phyloP scores from a whole-genome alignment of 92 coral and sea anemone species.

The Phymanthus crucifer region DNA sequence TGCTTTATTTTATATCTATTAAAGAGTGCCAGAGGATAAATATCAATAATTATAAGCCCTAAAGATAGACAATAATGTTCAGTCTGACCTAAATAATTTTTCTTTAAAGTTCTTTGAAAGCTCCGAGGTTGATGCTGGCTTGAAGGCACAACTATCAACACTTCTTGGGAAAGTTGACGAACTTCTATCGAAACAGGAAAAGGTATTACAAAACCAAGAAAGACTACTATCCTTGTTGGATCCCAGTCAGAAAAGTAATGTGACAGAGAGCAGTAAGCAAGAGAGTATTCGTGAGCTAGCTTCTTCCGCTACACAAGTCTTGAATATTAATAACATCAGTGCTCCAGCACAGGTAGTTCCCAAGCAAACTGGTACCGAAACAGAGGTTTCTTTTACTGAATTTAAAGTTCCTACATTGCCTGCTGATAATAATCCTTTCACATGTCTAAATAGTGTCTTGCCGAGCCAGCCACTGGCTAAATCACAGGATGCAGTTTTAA shows the following conservation, averaged over 20 bases:
- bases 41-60: neutral
- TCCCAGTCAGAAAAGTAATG: constrained; percentile 7
- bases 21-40: neutral
- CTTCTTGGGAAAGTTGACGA: constrained; percentile 68
- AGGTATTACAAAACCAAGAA: constrained; percentile 68
- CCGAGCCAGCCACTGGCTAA: constrained; percentile 30
- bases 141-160: constrained; percentile 54
- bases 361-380: constrained; percentile 3
- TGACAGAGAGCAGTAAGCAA: constrained; percentile 15
- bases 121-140: constrained; percentile 68
- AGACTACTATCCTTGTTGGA: constrained; percentile 56
- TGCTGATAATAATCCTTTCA: constrained; percentile 32
- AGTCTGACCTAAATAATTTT: constrained; percentile 78
- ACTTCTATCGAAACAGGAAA: constrained; percentile 66
- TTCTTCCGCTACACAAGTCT: constrained; percentile 18
- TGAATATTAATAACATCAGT: constrained; percentile 6
- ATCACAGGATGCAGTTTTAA: constrained; percentile 15
- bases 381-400: constrained; percentile 24
- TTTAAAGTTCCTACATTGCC: constrained; percentile 40
- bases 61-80: constrained; percentile 24
- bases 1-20: too few species aligned
- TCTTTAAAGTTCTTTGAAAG: constrained; percentile 76
- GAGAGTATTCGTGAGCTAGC: constrained; percentile 17
- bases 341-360: neutral
- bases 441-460: constrained; percentile 38